Evolutionary conservation across 2,113 vertebrate species (phyloP), one percentile per base, ranked within the genome.

Genomic region (Dicerorhinus sumatrensis): DNA sequence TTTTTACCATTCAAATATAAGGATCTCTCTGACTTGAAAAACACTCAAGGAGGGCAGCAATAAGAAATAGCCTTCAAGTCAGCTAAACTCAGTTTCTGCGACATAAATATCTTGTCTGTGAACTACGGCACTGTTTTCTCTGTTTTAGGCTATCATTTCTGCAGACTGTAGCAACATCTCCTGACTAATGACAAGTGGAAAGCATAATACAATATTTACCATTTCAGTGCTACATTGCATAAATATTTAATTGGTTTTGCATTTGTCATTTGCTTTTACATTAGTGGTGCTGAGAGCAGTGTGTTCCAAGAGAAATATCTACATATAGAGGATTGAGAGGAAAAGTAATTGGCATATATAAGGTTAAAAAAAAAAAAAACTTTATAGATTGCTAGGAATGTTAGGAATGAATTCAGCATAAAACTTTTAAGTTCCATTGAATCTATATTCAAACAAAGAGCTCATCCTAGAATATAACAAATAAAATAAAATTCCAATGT

Each of bases 201-300:
- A 98, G 91, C 96, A 29, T 98, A 97, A 96, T 97, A 77, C 89
- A 98, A 86, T 96, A 96, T 97, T 98, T 98, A 86, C 98, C 96
- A 42, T 98, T 98, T 98, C 96, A 85, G 92, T 96, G 96, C 80
- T 88, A 29, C 65, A 25, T 10, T 5, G 51, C 95, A 95, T 98
- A 98, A 95, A 92, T 97, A 97, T 95, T 98, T 98, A 96, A 98
- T 97, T 96, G 79, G 89, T 69, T 70, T 76, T 98, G 97, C 96
- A 73, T 97, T 84, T 97, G 97, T 98, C 98, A 90, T 70, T 97
- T 97, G 97, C 96, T 98, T 72, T 98, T 98, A 90, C 85, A 51
- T 98, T 98, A 90, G 62, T 85, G 95, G 36, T 96, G 87, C 86
- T 91, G 95, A 98, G 81, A 98, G 93, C 85, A 86, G 80, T 95